These are phyloP conservation scores for Premnoplex brunnescens DNA, from an alignment of 2,797 vertebrate genomes.

Conservation along the genomic window DNA sequence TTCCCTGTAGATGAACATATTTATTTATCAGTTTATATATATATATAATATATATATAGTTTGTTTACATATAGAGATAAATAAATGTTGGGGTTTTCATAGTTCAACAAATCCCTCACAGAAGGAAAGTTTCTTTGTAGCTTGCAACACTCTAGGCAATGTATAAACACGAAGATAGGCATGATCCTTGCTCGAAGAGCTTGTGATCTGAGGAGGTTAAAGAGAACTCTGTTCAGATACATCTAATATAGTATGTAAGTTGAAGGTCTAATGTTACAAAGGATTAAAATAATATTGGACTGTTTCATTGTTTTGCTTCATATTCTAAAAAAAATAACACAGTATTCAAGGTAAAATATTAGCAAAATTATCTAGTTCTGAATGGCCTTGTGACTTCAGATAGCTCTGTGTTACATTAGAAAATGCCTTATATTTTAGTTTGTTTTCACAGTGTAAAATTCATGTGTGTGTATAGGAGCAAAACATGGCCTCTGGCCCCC, in stretches of 20 bases:
- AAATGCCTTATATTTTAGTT: constrained; percentile 43
- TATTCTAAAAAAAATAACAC: constrained; percentile 19
- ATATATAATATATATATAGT: background rate
- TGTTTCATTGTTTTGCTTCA: constrained; percentile 8
- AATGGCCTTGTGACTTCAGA: constrained; percentile 62
- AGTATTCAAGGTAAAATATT: constrained; percentile 62
- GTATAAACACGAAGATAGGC: background rate
- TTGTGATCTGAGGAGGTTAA: background rate
- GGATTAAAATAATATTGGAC: constrained; percentile 20
- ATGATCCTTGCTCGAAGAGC: background rate
- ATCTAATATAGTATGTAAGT: background rate
- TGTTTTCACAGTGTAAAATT: constrained; percentile 33
- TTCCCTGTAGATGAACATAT: constrained; percentile 16
- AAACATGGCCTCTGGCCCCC: constrained; percentile 40
- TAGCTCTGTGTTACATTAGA: background rate
- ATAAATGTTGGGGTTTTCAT: fast-evolving
- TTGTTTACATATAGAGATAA: background rate
- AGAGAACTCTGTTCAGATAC: constrained; percentile 4
- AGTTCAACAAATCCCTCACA: background rate
- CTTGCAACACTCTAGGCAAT: background rate
- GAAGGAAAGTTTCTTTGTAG: background rate
- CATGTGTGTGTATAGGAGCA: background rate
- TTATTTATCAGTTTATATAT: background rate
- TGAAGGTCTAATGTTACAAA: constrained; percentile 23
- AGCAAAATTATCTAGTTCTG: constrained; percentile 41